Conservation (phyloP, 2,888 invertebrate genomes). For the Candidula unifasciata region DNA sequence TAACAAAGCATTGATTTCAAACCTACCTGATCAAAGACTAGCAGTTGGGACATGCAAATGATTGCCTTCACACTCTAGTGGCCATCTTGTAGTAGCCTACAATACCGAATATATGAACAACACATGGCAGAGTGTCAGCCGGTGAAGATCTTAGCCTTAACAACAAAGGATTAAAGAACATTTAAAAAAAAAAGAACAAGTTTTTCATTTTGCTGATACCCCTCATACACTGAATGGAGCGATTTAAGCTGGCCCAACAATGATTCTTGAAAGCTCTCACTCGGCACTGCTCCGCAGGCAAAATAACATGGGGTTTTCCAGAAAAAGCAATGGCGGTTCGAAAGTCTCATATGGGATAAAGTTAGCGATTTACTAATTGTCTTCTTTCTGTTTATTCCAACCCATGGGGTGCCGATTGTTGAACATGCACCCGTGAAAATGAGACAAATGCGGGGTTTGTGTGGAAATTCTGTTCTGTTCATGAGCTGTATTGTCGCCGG, state of each 20-base stretch:
- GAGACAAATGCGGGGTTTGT: constrained; percentile 12
- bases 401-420: constrained; percentile 26
- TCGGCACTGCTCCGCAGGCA: neutral
- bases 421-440: constrained; percentile 27
- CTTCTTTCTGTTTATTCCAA: constrained; percentile 11
- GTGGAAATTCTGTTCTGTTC: constrained; percentile 1
- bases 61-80: no score
- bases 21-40: no score
- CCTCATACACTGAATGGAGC: neutral
- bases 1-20: no score
- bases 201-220: neutral
- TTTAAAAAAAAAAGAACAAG: neutral
- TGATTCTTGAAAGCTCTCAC: neutral
- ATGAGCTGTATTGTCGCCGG: neutral
- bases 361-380: constrained; percentile 41
- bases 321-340: no score
- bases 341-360: constrained; percentile 23
- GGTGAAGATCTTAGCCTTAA: neutral
- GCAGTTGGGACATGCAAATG: no score
- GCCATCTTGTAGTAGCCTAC: neutral
- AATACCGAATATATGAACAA: neutral
- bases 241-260: constrained; percentile 4
- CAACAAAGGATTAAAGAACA: neutral
- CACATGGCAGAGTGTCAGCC: neutral
- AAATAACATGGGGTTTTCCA: neutral